Base-by-base conservation (phyloP, 2,797 vertebrate genomes). In the Typhlichthys subterraneus region DNA sequence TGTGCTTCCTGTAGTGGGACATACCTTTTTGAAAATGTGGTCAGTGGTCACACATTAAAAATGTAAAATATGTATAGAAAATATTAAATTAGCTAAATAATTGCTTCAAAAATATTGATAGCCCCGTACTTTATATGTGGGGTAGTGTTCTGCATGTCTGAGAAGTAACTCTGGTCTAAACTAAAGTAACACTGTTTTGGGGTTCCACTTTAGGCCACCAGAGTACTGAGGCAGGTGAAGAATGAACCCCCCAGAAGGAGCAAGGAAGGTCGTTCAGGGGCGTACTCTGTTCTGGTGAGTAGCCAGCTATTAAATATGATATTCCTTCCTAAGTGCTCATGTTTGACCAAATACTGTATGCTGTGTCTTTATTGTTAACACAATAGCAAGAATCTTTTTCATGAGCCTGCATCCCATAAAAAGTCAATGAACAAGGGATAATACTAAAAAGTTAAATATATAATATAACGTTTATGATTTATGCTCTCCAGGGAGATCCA, bases 261-360 rank as follows among this genome's bases (percentile, higher is more conserved):
- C 51, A 88, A 73, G 52, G 72, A 83, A 0, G 57, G 64, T 47
- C 87, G 77, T 1, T 75, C 89, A 8, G 89, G 89, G 15, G 75
- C 86, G 2, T 84, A 76, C 70, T 89, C 87, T 1, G 76, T 88
- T 53, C 70, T 91, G 73, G 88, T 91, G 70, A 83, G 88, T 71
- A 56, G 59, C 51, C 1, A 56, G 59, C 51, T 1, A 0, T 4
- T 2, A 19, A 45, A 15, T 45, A 38, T 17, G 31, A 5, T 10
- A 6, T 12, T 3, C 9, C 4, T 15, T 17, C 9, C 4, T 15
- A 15, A 5, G 9, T 14, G 33, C 8, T 38, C 53, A 23, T 1
- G 8, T 14, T 8, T 15, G 17, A 17, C 17, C 49, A 51, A 51
- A 51, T 51, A 17, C 17, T 17, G 17, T 17, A 10, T 14, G 17